phyloP scores from a whole-genome alignment of 2,797 vertebrate species.

The Eulemur coronatus region DNA sequence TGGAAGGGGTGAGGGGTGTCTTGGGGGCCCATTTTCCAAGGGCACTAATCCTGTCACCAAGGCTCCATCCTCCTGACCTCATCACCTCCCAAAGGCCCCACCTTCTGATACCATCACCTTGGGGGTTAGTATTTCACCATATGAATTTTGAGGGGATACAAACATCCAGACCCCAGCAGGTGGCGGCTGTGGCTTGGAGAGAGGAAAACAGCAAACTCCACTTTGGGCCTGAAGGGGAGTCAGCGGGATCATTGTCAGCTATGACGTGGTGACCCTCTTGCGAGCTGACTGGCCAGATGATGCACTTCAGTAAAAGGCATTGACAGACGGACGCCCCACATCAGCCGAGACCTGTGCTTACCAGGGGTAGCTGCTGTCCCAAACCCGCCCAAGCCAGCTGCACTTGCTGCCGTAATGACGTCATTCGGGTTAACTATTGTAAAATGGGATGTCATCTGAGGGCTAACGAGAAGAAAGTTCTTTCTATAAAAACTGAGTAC shows the following conservation, averaged over 20 bases:
- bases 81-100: neutral
- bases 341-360: neutral
- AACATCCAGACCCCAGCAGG: neutral
- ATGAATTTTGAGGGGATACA: neutral
- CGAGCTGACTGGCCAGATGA: neutral
- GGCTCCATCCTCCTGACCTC: neutral
- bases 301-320: neutral
- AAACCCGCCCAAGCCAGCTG: fast-evolving
- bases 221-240: neutral
- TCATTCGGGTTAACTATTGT: neutral
- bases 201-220: neutral
- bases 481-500: neutral
- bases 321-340: neutral
- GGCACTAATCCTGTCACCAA: neutral
- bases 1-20: neutral
- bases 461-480: neutral
- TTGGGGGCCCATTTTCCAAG: neutral
- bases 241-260: neutral
- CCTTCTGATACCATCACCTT: neutral
- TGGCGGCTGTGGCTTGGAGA: neutral
- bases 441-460: neutral
- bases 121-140: no score
- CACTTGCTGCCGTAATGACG: neutral
- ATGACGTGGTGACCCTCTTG: no score
- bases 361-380: neutral